Base-by-base conservation (phyloP, 2,888 invertebrate genomes). In the Caenorhabditis auriculariae region DNA sequence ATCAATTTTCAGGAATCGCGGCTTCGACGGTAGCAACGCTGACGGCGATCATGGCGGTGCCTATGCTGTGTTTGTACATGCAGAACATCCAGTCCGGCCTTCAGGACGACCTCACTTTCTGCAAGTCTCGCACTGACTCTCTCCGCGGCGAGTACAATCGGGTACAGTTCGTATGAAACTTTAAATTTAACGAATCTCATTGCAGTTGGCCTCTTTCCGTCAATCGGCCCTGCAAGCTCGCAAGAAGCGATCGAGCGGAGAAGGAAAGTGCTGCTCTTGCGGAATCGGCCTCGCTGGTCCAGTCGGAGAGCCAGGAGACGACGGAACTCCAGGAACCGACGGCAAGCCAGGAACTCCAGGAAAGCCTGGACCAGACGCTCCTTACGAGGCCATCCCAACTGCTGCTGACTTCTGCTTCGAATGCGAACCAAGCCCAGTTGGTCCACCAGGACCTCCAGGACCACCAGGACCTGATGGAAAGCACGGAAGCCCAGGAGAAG, bases 61-160 rank as follows among this genome's bases (percentile, higher is more conserved):
- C 77, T 32, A 77, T 76, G 75, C 69, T 77, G 24, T 72, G 78
- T 59, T 74, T 77, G 57, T 78, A 79, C 66, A 75, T 78, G 66
- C 78, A 78, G 58, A 74, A 72, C 60, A 72, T 79, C 23, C 80
- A 80, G 56, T 74, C 77, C 37, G 61, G 71, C 29, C 69, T 80
- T 55, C 69, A 74, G 57, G 72, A 72, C 42, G 80, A 80, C 49
- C 51, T 80, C 43, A 73, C 72, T 48, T 80, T 75, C 67, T 80
- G 80, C 66, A 70, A 69, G 21, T 74, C 74, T 35, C 65, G 77
- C 23, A 70, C 77, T 24, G 66, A 67, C 35, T 71, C 72, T 21
- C 72, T 77, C 28, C 70, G 72, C 51, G 72, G 74, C 12, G 76
- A 77, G 53, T 77, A 74, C 66, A 58, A 59, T 45, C 64, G 66